These are phyloP conservation scores for Athene noctua DNA, from an alignment of 2,113 vertebrate genomes.

Conservation along the genomic window DNA sequence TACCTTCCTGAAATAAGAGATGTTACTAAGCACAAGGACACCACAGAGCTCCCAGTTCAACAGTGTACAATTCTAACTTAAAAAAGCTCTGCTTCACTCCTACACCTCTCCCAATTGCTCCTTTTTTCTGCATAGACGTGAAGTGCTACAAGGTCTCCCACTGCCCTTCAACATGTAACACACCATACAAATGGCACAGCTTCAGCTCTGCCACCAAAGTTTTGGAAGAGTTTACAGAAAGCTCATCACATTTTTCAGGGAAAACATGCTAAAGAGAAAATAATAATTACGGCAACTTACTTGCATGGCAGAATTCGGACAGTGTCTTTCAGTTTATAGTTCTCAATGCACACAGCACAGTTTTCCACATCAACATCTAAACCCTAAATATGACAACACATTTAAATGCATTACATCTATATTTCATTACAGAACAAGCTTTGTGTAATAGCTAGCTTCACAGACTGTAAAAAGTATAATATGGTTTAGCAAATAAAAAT, in stretches of 20 bases:
- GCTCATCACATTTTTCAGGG: background rate
- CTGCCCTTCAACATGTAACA: background rate
- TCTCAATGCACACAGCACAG: slow-evolving; percentile 85
- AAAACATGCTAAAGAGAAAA: background rate
- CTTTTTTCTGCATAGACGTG: background rate
- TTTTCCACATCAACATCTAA: slow-evolving; percentile 79
- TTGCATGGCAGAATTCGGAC: slow-evolving; percentile 84
- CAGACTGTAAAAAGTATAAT: background rate
- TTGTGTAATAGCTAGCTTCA: background rate
- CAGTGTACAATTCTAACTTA: background rate
- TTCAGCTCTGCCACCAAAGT: background rate
- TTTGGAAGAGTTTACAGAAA: background rate
- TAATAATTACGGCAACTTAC: slow-evolving; percentile 60
- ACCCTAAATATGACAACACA: slow-evolving; percentile 65
- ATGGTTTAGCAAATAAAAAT: background rate
- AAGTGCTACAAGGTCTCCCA: background rate
- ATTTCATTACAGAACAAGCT: background rate
- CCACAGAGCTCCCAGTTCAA: background rate
- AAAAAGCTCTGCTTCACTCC: background rate
- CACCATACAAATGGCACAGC: background rate
- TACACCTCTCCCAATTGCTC: background rate
- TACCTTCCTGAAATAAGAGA: background rate
- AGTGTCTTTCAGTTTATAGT: slow-evolving; percentile 80
- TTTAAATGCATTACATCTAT: background rate
- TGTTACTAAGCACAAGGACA: background rate